These are phyloP conservation scores for Columba livia DNA, from an alignment of 2,113 vertebrate species.

Conservation along the genomic window DNA sequence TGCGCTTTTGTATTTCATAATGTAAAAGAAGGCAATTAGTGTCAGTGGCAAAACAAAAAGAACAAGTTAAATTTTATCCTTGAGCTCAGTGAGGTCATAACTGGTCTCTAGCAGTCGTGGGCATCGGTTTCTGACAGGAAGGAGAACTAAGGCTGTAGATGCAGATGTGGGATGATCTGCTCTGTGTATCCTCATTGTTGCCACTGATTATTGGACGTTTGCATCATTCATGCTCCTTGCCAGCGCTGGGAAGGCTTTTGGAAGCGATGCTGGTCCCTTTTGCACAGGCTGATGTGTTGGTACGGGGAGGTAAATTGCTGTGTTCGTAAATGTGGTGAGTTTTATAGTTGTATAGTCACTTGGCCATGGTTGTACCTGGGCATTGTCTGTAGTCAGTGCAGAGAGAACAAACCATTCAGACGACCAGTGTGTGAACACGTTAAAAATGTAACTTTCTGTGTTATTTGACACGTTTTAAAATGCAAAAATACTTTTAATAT, in stretches of 20 bases:
- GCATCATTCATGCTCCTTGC: accelerated
- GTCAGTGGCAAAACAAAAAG: too few relatives aligned
- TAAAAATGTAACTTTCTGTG: background rate
- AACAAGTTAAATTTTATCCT: background rate
- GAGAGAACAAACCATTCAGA: background rate
- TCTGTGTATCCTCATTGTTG: background rate
- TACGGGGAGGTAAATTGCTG: accelerated
- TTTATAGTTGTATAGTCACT: background rate
- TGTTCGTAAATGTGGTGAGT: background rate
- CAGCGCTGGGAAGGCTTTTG: background rate
- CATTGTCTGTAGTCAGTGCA: accelerated
- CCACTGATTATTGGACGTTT: accelerated
- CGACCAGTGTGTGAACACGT: background rate
- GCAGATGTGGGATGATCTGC: background rate
- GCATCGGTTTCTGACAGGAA: accelerated
- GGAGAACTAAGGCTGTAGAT: background rate
- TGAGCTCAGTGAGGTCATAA: background rate
- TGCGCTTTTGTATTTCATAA: background rate
- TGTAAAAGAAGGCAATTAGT: background rate
- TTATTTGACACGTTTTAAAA: background rate
- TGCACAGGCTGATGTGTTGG: background rate
- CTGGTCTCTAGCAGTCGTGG: background rate
- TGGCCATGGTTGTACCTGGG: too few relatives aligned
- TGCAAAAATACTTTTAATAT: background rate
- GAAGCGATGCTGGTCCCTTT: accelerated